Base-by-base conservation (phyloP, 2,888 invertebrate genomes). In the Orthosia incerta region DNA sequence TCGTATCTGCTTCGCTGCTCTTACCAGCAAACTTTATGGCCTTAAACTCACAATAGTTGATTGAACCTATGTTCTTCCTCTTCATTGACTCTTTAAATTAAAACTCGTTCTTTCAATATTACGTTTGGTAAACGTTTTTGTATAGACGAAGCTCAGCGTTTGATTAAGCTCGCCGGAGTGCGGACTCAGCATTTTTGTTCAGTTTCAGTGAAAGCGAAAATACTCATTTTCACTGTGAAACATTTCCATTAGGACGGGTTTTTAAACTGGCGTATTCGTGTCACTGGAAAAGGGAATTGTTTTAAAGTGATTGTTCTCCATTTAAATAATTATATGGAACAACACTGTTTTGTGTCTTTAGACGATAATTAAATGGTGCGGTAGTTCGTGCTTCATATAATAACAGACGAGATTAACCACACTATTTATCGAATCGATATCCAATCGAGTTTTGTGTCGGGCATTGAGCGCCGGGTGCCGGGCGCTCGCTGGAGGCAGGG, bases 41-140 rank as follows among this genome's bases (percentile, higher is more conserved):
- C 74, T 62, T 70, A 74, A 62, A 60, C 78, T 76, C 77, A 71
- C 84, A 85, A 83, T 82, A 87, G 88, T 83, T 82, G 83, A 87
- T 87, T 84, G 82, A 89, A 89, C 81, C 74, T 81, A 82, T 85
- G 86, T 75, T 83, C 82, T 84, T 82, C 75, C 83, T 73, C 80
- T 89, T 86, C 87, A 84, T 88, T 87, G 85, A 80, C 68, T 81
- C 82, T 85, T 84, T 84, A 81, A 85, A 85, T 85, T 83, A 85
- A 78, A 85, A 81, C 71, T 81, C 74, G 65, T 80, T 72, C 80
- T 60, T 72, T 71, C 74, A 70, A 66, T 80, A 75, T 72, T 74
- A 73, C 73, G 76, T 80, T 74, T 63, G 62, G 72, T 74, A 76
- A 80, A 83, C 59, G 71, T 62, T 83, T 80, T 78, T 69, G 60